Evolutionary conservation across 1,140 invertebrate species (phyloP), one percentile per base, ranked within the genome.

Genomic region (Neuroterus valhalla): DNA sequence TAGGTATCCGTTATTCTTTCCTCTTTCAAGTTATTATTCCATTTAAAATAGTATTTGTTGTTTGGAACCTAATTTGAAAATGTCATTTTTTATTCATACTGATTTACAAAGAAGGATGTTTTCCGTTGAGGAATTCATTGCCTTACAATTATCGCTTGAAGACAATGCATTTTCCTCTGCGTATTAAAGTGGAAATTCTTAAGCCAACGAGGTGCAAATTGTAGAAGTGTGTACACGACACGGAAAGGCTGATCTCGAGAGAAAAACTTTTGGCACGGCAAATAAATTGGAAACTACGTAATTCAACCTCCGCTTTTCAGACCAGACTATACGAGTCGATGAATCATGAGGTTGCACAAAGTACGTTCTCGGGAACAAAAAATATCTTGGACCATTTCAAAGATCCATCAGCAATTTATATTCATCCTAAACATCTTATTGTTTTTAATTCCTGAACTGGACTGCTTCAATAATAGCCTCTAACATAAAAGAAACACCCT

Each of bases 321-420:
- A 62, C 23, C 55, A 62, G 55, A 62, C 55, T 62, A 62, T 62
- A 62, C 52, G 52, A 62, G 52, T n/a, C 55, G 55, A 62, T 62
- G 55, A 62, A 62, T 62, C 55, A 62, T 38, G 23, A 62, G 26
- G n/a, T 62, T 62, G 55, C 55, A 62, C 55, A 62, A 62, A 62
- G 26, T 62, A 8, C 3, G 31, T 38, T 50, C 12, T 31, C 8
- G 8, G 31, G 31, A 62, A n/a, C 26, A 62, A 55, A 31, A 55
- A 62, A n/a, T 38, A 31, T 62, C 23, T 31, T 31, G 15, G 55
- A 6, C 23, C 23, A 62, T 62, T 8, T 38, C 55, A 62, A 62
- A 26, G 55, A 23, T 14, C 55, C 55, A 62, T 62, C 55, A 62
- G 31, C n/a, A n/a, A n/a, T 23, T 62, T 62, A 8, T 38, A 38